Evolutionary conservation across 2,113 vertebrate species (phyloP), one percentile per base, ranked within the genome.

Genomic region (Zosterops japonicus): DNA sequence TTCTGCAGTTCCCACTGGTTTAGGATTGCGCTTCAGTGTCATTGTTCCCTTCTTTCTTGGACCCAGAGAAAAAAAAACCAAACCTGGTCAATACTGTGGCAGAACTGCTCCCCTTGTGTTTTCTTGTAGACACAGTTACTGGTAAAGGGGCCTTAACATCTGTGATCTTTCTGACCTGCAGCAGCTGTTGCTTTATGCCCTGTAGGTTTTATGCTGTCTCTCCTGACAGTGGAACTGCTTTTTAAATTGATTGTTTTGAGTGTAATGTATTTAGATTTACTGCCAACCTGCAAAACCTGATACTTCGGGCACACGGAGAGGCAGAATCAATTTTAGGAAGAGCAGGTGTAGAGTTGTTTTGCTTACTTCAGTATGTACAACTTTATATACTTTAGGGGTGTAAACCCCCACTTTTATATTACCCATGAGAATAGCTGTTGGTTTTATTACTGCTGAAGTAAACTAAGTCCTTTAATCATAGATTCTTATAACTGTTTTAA

Each of bases 261-360:
- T 3, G 9, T 87, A 52, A 53, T 3, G 0, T 86, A 27, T 72
- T 96, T 61, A 50, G 17, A 25, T 84, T 70, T 23, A 22, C 56
- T 78, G 55, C 35, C 24, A 68, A 87, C 33, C 31, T 83, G 52
- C 42, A 81, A 74, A 92, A 87, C 39, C 52, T 71, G 39, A 20
- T 84, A 19, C 28, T 69, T 91, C 2, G 53, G 52, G 36, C 23
- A 29, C 23, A 27, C 0, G 0, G 12, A 50, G 29, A 79, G 25
- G 52, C 42, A 44, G 33, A 82, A 74, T 53, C 15, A 16, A 8
- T 75, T 84, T 76, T 53, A 84, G 57, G 44, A 89, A 84, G 12
- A 91, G 8, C 16, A 50, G 23, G 7, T 70, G 31, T 75, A 75
- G 83, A 60, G 36, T 21, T 60, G 5, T 65, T 39, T 69, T 92